Evolutionary conservation across 2,888 invertebrate genomes (phyloP), one percentile per base, ranked within the genome.

Genomic region (Chalcosyrphus nemorum): DNA sequence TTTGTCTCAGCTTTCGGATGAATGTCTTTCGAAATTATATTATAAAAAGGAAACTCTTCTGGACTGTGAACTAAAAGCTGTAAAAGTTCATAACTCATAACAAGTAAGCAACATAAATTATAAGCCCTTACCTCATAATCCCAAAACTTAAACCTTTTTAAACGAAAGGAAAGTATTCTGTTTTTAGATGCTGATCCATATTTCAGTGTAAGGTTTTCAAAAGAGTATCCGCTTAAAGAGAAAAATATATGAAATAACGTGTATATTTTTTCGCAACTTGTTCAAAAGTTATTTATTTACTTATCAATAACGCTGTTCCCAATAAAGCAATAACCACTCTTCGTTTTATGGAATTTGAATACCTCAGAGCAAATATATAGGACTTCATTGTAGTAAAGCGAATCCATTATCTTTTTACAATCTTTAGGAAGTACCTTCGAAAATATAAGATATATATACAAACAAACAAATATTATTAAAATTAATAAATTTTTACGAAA

Each of bases 291-390:
- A 13, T 1, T 13, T 47, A 72, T 66, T 86, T 84, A 87, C 87
- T 68, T 74, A 43, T 81, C 80, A 1, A 35, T 38, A 21, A 87
- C 63, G 27, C 84, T 86, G 47, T 87, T 87, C 5, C 66, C 81
- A 24, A 80, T 86, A 45, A 87, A 87, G 27, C 87, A 87, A 15
- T 41, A 47, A 2, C 87, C 87, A 21, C 81, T 43, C 63, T 84
- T 78, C 0, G 81, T 86, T 71, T 72, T 24, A 19, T 77, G 65
- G 19, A 77, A 57, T 52, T 87, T 87, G 24, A 87, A 76, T n/a
- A 87, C 66, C 5, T 76, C 61, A 9, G 57, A 29, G 21, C 86
- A 87, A 9, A 81, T 63, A 56, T 74, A 82, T 1, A 1, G 1
- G 9, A 70, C 21, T 2, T 47, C 52, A 24, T 65, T 41, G 17